phyloP scores from a whole-genome alignment of 2,113 vertebrate species.

The Thalassoma bifasciatum region DNA sequence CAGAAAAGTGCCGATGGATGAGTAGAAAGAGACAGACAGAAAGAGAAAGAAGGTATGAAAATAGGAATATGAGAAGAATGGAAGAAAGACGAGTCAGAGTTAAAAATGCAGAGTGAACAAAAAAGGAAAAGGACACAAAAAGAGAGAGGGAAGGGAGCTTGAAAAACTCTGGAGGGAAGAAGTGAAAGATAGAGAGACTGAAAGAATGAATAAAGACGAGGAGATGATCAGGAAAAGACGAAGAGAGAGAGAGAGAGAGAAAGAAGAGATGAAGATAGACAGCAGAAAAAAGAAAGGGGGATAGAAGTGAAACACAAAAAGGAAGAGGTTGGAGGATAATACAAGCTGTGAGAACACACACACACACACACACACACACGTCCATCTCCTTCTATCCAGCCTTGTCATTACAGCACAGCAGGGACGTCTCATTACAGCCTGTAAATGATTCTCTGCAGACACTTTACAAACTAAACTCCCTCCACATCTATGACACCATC shows the following conservation, averaged over 20 bases:
- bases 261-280: no score
- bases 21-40: neutral
- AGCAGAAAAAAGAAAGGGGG: no score
- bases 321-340: neutral
- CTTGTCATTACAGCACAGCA: constrained; percentile 51
- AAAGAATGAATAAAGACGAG: neutral
- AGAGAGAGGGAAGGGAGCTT: neutral
- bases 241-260: no score
- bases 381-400: constrained; percentile 1
- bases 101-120: no score
- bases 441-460: constrained; percentile 16
- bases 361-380: constrained; percentile 22
- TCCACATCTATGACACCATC: no score
- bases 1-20: no score
- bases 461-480: constrained; percentile 17
- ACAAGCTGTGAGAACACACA: constrained; percentile 24
- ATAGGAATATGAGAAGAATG: no score
- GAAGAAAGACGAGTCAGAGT: no score
- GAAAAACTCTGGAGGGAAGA: no score
- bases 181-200: neutral
- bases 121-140: neutral
- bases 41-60: no score
- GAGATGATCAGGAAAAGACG: no score
- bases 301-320: no score
- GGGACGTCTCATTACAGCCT: constrained; percentile 57